Conservation (phyloP, 2,888 invertebrate species). For the Metalampra italica region DNA sequence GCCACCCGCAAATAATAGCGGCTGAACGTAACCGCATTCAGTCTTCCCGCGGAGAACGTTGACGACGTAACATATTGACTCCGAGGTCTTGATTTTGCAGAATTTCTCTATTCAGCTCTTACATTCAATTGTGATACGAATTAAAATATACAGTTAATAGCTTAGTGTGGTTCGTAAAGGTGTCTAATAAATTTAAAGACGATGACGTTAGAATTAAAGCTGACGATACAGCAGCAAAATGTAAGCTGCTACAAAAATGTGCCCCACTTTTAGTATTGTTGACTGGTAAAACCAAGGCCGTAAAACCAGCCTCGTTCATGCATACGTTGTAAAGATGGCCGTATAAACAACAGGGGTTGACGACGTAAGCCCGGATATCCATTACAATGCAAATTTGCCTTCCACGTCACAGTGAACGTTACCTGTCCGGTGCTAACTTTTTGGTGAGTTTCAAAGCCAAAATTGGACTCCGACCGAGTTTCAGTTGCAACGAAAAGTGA, state of each 20-base stretch:
- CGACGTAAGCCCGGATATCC: constrained; percentile 45
- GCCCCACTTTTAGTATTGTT: constrained; percentile 21
- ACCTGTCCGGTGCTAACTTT: constrained; percentile 59
- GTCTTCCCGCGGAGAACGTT: constrained; percentile 42
- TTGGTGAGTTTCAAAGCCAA: constrained; percentile 49
- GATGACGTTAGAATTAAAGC: constrained; percentile 4
- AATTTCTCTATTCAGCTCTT: constrained; percentile 29
- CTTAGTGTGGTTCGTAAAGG: neutral
- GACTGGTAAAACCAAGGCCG: constrained; percentile 30
- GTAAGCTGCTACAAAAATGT: constrained; percentile 2
- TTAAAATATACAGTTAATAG: neutral
- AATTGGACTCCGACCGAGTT: constrained; percentile 61
- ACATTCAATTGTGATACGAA: constrained; percentile 22
- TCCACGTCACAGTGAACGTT: constrained; percentile 56
- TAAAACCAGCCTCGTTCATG: constrained; percentile 31
- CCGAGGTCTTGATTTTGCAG: constrained; percentile 40
- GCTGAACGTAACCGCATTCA: constrained; percentile 37
- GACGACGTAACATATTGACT: constrained; percentile 48
- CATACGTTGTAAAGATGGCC: constrained; percentile 45
- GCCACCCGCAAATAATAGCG: constrained; percentile 65
- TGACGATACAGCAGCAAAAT: neutral
- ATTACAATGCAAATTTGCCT: constrained; percentile 71
- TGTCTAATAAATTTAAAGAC: constrained; percentile 4
- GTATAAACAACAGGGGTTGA: constrained; percentile 44
- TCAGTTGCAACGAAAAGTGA: constrained; percentile 21